Conservation (phyloP, 2,797 vertebrate genomes). For the Centroberyx gerrardi region DNA sequence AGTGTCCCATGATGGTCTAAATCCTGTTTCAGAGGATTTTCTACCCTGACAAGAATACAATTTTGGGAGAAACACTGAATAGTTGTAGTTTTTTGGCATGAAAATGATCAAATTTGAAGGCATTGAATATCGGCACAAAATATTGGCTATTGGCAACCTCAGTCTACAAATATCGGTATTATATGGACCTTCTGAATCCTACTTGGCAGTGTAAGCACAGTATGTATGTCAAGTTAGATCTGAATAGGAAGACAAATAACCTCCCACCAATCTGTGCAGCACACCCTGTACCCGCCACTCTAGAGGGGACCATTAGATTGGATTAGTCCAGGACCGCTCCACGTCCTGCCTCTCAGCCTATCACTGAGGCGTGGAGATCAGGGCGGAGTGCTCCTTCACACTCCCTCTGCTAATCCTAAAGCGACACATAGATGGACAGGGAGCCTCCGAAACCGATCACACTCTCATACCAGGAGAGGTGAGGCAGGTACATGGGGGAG, state of each 20-base stretch:
- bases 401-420: constrained; percentile 38
- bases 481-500: constrained; percentile 16
- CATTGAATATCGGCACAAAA: neutral
- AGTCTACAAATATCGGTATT: no score
- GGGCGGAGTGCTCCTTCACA: constrained; percentile 29
- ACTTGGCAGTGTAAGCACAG: neutral
- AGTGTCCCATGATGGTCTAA: no score
- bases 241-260: constrained; percentile 11
- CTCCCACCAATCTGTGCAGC: constrained; percentile 1
- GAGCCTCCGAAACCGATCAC: constrained; percentile 44
- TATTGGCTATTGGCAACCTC: no score
- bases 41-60: no score
- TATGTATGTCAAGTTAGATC: neutral
- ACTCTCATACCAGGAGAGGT: constrained; percentile 5
- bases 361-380: constrained; percentile 35
- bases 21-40: no score
- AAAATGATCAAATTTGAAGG: no score
- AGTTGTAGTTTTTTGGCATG: no score
- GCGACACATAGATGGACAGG: constrained; percentile 38
- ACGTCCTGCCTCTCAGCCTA: constrained; percentile 43
- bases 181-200: no score
- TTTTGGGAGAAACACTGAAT: no score
- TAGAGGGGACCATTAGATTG: constrained; percentile 6
- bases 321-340: constrained; percentile 41
- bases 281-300: neutral